Base-by-base conservation (phyloP, 2,888 invertebrate species). In the Chaetogeoica ovagalla region DNA sequence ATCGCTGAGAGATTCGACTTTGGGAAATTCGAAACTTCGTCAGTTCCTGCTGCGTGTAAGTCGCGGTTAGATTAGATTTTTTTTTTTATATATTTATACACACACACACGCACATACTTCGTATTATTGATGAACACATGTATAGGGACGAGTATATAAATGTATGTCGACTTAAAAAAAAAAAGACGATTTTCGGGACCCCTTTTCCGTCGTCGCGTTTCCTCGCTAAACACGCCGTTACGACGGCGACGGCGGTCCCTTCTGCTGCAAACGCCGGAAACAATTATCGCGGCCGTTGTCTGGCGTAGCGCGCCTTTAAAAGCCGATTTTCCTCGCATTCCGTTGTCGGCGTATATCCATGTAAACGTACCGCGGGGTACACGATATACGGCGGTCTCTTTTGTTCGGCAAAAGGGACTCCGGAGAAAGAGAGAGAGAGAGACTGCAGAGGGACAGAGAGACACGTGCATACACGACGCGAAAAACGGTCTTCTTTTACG, bases 251-350 rank as follows among this genome's bases (percentile, higher is more conserved):
- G 60, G 3, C 60, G 43, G 43, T 43, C 43, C 43, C 43, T 43
- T 43, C 37, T 30, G 30, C 30, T 3, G 37, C 52, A 65, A 74
- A 74, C 55, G 70, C 77, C 77, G 77, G 77, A 79, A 79, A 70
- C 77, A 79, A 79, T 79, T 79, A 79, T 79, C 77, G 70, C 77
- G 57, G 66, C 75, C 62, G 77, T 79, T 71, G 77, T 79, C 70
- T 62, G 48, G 52, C 21, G 70, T 52, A 11, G 52, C 37, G 70
- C 52, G 59, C 76, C 68, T 77, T 77, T 77, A 69, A 77, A 77
- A 77, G 69, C 76, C 59, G 48, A 48, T 48, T 48, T 48, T 13
- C 55, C 66, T 39, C 60, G 11, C 19, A 17, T 57, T 5, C 17
- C n/a, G 57, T 21, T 55, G 66, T 11, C 11, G 0, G 13, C 48